Conservation (phyloP, 2,797 vertebrate genomes). For the Lepidocolaptes lacrymiger region DNA sequence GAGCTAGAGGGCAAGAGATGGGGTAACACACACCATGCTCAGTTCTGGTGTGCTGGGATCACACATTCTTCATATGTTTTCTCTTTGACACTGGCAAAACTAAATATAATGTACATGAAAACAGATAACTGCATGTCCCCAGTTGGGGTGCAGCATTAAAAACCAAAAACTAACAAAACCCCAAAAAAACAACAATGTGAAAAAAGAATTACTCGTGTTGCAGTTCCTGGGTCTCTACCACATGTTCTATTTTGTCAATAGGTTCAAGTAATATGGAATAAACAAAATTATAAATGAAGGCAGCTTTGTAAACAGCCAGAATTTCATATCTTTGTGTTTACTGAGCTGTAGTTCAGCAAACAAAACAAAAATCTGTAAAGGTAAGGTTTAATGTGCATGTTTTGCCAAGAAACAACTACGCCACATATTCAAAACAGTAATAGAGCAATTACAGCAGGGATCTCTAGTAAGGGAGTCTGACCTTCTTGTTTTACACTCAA, state of each 20-base stretch:
- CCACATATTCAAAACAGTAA: not conserved
- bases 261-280: not conserved
- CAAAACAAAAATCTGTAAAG: not conserved
- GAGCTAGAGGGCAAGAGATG: not conserved
- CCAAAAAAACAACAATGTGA: not conserved
- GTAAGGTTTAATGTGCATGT: not conserved
- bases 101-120: not conserved
- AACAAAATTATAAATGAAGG: conserved; percentile 11
- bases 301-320: not conserved
- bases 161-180: not conserved
- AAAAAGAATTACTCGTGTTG: not conserved
- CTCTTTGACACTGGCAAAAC: not conserved
- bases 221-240: not conserved
- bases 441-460: not conserved
- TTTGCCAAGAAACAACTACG: not conserved
- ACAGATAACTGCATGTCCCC: not conserved
- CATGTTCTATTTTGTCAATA: not conserved
- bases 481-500: conserved; percentile 22
- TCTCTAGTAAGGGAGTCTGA: not conserved
- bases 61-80: not conserved
- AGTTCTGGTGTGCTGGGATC: not conserved
- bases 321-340: not conserved
- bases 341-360: not conserved
- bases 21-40: accelerated
- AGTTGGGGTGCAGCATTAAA: not conserved